A percentile compares a stretch with the other conserved stretches of the same genome.
phyloP scores from a whole-genome alignment of 2,888 invertebrate species.

The Phortica magna region DNA sequence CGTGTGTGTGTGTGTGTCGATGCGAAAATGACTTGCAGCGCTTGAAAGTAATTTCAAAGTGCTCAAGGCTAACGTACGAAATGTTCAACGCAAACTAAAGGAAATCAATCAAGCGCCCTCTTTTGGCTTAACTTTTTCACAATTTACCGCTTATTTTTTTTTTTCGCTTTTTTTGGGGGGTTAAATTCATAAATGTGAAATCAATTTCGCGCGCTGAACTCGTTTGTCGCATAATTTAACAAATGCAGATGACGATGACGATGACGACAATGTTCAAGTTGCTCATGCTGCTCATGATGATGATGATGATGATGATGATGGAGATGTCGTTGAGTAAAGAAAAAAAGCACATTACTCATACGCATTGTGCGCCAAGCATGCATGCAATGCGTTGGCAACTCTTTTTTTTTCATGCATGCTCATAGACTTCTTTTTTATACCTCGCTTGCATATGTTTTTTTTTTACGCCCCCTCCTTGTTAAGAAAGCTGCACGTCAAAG shows the following conservation, averaged over 20 bases:
- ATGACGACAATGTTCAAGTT: not conserved
- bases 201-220: conserved; percentile 21
- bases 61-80: conserved; percentile 1
- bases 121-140: no score
- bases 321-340: not conserved
- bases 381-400: conserved; percentile 4
- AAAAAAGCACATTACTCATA: not conserved
- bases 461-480: not conserved
- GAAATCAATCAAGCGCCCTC: not conserved
- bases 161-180: not conserved
- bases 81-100: not conserved
- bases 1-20: not conserved
- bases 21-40: no score
- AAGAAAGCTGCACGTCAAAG: conserved; percentile 12
- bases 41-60: conserved; percentile 6
- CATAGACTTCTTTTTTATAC: not conserved
- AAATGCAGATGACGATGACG: conserved; percentile 18
- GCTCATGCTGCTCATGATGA: not conserved
- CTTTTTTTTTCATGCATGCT: not conserved
- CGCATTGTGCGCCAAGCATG: not conserved
- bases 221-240: conserved; percentile 30
- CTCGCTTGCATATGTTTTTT: not conserved
- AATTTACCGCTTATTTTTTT: no score
- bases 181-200: conserved; percentile 24
- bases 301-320: conserved; percentile 19